Evolutionary conservation across 2,113 vertebrate genomes (phyloP).

Genomic region (Psittacus erithacus): DNA sequence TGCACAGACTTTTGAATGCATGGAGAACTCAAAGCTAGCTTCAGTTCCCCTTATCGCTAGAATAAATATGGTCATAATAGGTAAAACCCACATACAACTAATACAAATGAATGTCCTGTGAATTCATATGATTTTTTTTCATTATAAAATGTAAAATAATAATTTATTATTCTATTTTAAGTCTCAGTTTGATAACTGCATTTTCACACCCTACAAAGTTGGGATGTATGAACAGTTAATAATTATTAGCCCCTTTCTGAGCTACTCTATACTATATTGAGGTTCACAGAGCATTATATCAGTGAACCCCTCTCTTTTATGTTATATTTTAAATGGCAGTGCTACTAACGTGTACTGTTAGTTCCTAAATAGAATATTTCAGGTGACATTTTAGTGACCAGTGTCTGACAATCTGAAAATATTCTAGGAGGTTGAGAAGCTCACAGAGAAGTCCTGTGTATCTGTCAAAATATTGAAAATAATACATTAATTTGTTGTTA

Average conservation of each 20-base stretch:
- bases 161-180: neutral
- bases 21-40: neutral
- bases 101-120: neutral
- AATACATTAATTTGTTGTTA: neutral
- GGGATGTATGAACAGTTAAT: neutral
- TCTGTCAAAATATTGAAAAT: neutral
- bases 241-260: neutral
- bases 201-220: neutral
- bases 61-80: neutral
- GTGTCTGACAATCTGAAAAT: neutral
- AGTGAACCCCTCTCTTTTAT: neutral
- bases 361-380: neutral
- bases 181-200: neutral
- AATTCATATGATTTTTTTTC: neutral
- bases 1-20: neutral
- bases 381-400: neutral
- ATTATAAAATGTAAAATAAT: neutral
- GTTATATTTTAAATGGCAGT: neutral
- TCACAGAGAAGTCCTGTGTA: neutral
- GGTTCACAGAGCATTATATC: neutral
- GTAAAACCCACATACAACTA: neutral
- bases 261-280: rapidly evolving
- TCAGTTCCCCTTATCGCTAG: neutral
- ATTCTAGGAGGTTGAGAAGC: neutral
- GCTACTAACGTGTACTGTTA: neutral